A percentile compares a stretch with the other conserved stretches of the same genome.
Evolutionary conservation across 2,888 invertebrate species (phyloP).

Genomic region (Hofmannophila pseudospretella): DNA sequence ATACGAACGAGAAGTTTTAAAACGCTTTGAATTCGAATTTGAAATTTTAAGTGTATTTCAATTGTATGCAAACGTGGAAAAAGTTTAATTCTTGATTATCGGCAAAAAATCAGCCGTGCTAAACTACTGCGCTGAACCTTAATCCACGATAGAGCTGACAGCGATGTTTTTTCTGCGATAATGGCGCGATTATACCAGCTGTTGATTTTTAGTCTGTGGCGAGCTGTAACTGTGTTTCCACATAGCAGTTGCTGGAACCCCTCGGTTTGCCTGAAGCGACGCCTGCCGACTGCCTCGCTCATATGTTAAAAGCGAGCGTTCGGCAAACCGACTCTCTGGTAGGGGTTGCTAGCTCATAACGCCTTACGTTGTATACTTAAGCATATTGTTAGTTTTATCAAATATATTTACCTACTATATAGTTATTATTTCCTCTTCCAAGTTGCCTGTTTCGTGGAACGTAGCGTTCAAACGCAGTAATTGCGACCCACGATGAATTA

Average conservation of each 20-base stretch:
- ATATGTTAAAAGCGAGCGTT: slow-evolving; percentile 65
- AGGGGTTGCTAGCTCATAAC: slow-evolving; percentile 55
- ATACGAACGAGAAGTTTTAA: no score
- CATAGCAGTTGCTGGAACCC: slow-evolving; percentile 22
- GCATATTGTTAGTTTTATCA: slow-evolving; percentile 61
- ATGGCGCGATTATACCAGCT: no score
- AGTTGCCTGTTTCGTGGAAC: slow-evolving; percentile 60
- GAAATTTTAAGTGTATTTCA: no score
- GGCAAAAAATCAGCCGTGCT: no score
- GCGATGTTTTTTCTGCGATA: no score
- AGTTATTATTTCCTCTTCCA: slow-evolving; percentile 57
- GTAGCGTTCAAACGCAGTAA: slow-evolving; percentile 43
- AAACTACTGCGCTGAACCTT: no score
- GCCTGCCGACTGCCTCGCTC: slow-evolving; percentile 50
- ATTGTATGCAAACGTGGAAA: no score
- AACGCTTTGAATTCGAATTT: no score
- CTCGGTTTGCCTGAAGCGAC: slow-evolving; percentile 20
- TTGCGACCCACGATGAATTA: slow-evolving; percentile 57
- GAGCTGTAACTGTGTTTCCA: no score
- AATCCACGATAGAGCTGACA: no score
- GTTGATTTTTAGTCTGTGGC: no score
- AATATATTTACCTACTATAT: slow-evolving; percentile 54
- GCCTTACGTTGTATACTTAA: slow-evolving; percentile 56
- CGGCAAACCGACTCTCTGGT: slow-evolving; percentile 64
- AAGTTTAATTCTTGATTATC: no score